A percentile compares a stretch with the other conserved stretches of the same genome.
Evolutionary conservation across 2,113 vertebrate species (phyloP).

Genomic region (Cavia aperea): DNA sequence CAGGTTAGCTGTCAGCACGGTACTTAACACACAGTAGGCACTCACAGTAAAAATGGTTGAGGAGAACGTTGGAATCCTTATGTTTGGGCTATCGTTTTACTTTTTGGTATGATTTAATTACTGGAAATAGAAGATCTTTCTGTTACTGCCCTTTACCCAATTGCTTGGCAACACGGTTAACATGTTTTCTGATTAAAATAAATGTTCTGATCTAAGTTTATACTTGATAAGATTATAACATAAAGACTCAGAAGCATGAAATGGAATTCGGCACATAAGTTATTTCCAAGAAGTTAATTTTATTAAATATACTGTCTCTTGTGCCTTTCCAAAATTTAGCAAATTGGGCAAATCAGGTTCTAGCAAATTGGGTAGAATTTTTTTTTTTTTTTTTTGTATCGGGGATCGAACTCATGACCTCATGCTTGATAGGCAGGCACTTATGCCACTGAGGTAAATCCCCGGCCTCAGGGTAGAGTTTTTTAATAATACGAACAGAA

Average conservation of each 20-base stretch:
- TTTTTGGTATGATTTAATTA: conserved; percentile 48
- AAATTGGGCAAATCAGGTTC: background rate
- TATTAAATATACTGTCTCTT: conserved; percentile 36
- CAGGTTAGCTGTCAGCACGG: background rate
- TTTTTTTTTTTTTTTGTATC: background rate
- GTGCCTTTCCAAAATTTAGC: conserved; percentile 21
- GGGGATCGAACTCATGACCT: no score
- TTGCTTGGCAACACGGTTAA: conserved; percentile 57
- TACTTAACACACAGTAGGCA: background rate
- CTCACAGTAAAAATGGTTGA: background rate
- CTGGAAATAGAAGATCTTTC: conserved; percentile 52
- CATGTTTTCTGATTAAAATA: conserved; percentile 62
- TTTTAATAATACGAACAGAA: background rate
- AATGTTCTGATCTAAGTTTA: conserved; percentile 57
- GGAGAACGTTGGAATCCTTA: conserved; percentile 14
- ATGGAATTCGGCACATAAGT: conserved; percentile 20
- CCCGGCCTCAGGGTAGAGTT: no score
- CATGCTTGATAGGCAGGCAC: no score
- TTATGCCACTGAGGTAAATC: no score
- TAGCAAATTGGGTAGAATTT: background rate
- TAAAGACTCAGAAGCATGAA: conserved; percentile 51
- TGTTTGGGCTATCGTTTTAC: conserved; percentile 35
- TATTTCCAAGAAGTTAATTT: conserved; percentile 30
- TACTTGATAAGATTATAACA: conserved; percentile 34
- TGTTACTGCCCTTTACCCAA: conserved; percentile 34